phyloP scores from a whole-genome alignment of 2,888 invertebrate genomes.

The Dynastes hyllus region DNA sequence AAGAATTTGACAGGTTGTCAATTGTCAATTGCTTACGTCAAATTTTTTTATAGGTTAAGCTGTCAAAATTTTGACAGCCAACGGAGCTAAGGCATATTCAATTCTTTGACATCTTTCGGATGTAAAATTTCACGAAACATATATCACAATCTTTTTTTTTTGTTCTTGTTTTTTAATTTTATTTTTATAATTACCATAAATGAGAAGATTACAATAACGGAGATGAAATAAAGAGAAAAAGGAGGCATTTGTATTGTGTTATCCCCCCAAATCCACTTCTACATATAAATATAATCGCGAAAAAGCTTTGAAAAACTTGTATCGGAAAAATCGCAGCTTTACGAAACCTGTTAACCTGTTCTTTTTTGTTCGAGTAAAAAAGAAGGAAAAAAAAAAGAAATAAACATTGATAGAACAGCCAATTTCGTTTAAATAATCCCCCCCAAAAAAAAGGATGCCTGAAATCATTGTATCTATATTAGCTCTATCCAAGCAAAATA shows the following conservation, averaged over 20 bases:
- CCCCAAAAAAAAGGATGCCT: background rate
- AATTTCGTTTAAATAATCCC: background rate
- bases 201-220: background rate
- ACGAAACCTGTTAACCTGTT: too few species aligned
- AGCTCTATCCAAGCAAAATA: slow-evolving; percentile 5
- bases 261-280: background rate
- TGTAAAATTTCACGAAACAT: background rate
- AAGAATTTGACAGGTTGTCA: too few species aligned
- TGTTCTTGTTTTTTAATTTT: background rate
- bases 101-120: background rate
- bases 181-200: background rate
- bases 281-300: too few species aligned
- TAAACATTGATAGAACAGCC: too few species aligned
- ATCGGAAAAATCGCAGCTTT: too few species aligned
- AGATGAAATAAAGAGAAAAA: slow-evolving; percentile 1
- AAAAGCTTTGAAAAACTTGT: too few species aligned
- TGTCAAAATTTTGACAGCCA: background rate
- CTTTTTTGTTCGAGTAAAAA: too few species aligned
- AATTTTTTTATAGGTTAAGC: background rate
- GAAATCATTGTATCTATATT: background rate
- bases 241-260: background rate
- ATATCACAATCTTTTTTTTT: background rate
- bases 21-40: background rate
- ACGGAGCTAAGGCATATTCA: background rate
- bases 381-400: too few species aligned